Conservation (phyloP, 2,888 invertebrate species). For the Plagodis pulveraria region DNA sequence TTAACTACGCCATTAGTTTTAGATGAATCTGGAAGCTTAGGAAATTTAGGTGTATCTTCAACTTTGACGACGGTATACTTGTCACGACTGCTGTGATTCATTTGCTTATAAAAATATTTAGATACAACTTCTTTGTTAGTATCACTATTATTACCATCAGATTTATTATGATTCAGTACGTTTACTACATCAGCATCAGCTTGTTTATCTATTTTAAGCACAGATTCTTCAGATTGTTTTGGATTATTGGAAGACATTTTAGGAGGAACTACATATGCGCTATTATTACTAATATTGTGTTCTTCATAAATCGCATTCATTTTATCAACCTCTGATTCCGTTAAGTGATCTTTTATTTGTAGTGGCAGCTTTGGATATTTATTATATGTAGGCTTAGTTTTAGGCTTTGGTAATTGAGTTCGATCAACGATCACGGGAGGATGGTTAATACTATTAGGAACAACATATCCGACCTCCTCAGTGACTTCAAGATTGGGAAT, state of each 20-base stretch:
- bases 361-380: constrained; percentile 2
- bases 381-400: constrained; percentile 2
- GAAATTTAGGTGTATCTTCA: constrained; percentile 19
- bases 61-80: constrained; percentile 37
- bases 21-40: constrained; percentile 2
- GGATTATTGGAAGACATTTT: neutral
- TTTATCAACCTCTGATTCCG: constrained; percentile 10
- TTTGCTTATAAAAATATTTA: constrained; percentile 38
- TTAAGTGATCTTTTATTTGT: constrained; percentile 12
- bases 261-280: neutral
- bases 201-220: neutral
- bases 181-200: neutral
- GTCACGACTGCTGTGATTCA: constrained; percentile 35
- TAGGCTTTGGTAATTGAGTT: constrained; percentile 11
- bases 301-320: constrained; percentile 10
- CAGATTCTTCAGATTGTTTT: neutral
- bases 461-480: constrained; percentile 2
- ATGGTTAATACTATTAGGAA: constrained; percentile 5
- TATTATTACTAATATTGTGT: constrained; percentile 2
- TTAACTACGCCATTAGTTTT: neutral
- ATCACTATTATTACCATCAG: neutral
- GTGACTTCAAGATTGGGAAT: neutral
- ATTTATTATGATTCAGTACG: neutral
- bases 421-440: constrained; percentile 5
- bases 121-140: constrained; percentile 24